phyloP scores from a whole-genome alignment of 2,113 vertebrate species.

The Oryzias melastigma region DNA sequence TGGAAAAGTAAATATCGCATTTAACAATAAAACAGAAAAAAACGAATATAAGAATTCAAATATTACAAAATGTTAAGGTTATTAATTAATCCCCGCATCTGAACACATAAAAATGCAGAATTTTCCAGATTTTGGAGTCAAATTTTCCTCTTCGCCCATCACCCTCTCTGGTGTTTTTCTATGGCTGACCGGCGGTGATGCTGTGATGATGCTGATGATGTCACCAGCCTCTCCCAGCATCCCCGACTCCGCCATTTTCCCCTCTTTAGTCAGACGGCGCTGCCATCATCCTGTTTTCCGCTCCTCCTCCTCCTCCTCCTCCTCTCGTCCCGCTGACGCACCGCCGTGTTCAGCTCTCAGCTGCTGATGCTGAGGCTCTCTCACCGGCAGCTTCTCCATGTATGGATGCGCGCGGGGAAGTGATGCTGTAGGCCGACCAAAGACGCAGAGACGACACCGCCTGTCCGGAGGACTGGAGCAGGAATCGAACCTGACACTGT shows the following conservation, averaged over 20 bases:
- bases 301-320: slow-evolving; percentile 11
- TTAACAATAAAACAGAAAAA: no score
- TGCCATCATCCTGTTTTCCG: slow-evolving; percentile 40
- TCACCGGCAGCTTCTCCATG: slow-evolving; percentile 58
- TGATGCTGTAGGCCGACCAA: slow-evolving; percentile 62
- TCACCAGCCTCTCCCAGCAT: slow-evolving; percentile 72
- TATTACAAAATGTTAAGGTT: no score
- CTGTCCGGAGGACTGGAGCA: slow-evolving; percentile 22
- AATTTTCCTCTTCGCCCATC: background rate
- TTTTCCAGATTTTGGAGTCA: background rate
- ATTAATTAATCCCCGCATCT: no score
- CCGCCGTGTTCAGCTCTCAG: slow-evolving; percentile 50
- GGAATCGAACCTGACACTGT: slow-evolving; percentile 20
- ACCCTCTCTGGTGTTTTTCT: slow-evolving; percentile 16
- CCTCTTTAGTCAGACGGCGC: slow-evolving; percentile 16
- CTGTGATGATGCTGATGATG: slow-evolving; percentile 76
- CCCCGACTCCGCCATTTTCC: slow-evolving; percentile 73
- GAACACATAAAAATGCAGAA: no score
- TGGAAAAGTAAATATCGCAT: no score
- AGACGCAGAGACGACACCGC: slow-evolving; percentile 18
- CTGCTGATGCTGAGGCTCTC: slow-evolving; percentile 38
- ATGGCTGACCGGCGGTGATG: slow-evolving; percentile 26
- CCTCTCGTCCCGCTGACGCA: slow-evolving; percentile 47
- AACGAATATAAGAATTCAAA: no score
- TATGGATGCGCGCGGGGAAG: slow-evolving; percentile 56